Base-by-base conservation (phyloP, 2,888 invertebrate species). In the Sussaba pulchella region DNA sequence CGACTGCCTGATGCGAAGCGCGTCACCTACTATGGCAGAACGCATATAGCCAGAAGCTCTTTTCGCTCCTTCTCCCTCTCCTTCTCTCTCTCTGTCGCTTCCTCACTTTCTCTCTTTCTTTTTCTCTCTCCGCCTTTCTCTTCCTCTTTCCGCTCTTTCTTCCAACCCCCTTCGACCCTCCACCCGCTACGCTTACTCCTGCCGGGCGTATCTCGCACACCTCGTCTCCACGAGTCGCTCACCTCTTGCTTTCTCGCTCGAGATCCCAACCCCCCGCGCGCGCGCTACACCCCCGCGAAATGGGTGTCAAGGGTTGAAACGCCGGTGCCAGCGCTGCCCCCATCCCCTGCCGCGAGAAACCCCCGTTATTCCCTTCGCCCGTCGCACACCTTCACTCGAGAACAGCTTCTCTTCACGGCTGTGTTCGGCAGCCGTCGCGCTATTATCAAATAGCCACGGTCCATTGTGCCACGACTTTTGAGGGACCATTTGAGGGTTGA, bases 291-390 rank as follows among this genome's bases (percentile, higher is more conserved):
- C 21, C 41, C 54, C 63, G 69, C 61, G 69, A 78, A 81, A 82
- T 79, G 73, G 71, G 78, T 81, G 81, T 77, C 79, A 76, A 75
- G 79, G 79, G 81, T 79, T 81, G 78, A 81, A 83, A 71, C 76
- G 66, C 67, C 52, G 80, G 52, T 67, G 69, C 70, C 52, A 54
- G 77, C 54, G 70, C 75, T 61, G n/a, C n/a, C n/a, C n/a, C n/a
- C n/a, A n/a, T n/a, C n/a, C n/a, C n/a, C n/a, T n/a, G n/a, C n/a
- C n/a, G n/a, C n/a, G n/a, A n/a, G n/a, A n/a, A n/a, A n/a, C n/a
- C n/a, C n/a, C n/a, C n/a, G n/a, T n/a, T n/a, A n/a, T n/a, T n/a
- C n/a, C n/a, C n/a, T n/a, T n/a, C n/a, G n/a, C n/a, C n/a, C n/a
- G n/a, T n/a, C n/a, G n/a, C n/a, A n/a, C n/a, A n/a, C n/a, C n/a